Conservation (phyloP, 2,888 invertebrate genomes). For the Myopa tessellatipennis region DNA sequence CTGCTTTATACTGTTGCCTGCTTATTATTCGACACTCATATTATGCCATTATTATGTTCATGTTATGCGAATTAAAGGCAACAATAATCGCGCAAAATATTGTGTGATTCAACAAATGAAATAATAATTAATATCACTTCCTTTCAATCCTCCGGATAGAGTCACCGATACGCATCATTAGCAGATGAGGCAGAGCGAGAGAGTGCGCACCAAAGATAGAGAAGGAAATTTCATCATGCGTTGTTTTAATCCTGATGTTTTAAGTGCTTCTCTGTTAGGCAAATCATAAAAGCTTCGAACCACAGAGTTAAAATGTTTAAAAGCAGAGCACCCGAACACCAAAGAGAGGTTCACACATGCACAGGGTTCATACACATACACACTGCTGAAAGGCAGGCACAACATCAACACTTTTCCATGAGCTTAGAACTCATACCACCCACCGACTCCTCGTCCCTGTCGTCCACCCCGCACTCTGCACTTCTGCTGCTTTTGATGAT, state of each 20-base stretch:
- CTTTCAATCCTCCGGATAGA: too few relatives aligned
- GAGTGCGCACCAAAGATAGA: too few relatives aligned
- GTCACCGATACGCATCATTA: too few relatives aligned
- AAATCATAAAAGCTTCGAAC: background rate
- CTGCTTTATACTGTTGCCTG: conserved; percentile 23
- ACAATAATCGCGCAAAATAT: too few relatives aligned
- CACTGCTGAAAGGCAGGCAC: background rate
- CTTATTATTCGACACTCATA: background rate
- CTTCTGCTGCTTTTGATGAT: background rate
- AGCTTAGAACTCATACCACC: background rate
- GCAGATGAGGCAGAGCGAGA: too few relatives aligned
- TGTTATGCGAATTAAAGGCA: too few relatives aligned
- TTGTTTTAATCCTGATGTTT: background rate
- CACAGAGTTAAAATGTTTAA: background rate
- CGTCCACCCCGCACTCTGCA: background rate
- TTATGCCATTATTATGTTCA: too few relatives aligned
- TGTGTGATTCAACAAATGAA: too few relatives aligned
- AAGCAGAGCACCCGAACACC: conserved; percentile 2
- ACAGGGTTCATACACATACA: background rate
- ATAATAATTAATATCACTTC: too few relatives aligned
- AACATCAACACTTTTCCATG: background rate
- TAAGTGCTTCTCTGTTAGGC: background rate
- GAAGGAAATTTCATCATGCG: background rate
- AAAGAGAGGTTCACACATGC: background rate
- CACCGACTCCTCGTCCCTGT: background rate